Base-by-base conservation (phyloP, 2,888 invertebrate genomes). In the Diploptera punctata region DNA sequence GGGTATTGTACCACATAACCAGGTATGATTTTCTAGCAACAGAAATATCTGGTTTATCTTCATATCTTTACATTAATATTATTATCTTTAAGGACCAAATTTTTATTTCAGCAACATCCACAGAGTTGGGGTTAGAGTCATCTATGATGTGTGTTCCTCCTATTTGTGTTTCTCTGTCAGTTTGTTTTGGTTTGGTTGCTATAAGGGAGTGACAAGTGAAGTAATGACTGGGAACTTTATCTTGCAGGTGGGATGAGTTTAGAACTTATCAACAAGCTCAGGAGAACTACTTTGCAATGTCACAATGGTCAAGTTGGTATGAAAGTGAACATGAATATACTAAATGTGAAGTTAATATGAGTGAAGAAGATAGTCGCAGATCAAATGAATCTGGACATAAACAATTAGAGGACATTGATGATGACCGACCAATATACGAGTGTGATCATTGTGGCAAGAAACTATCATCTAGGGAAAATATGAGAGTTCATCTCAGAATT, bases 401-500 rank as follows among this genome's bases (percentile, higher is more conserved):
- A 7, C 7, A 33, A 33, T 7, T 5, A 7, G 10, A 33, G 5
- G 33, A 33, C 10, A 33, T 7, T 33, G 33, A 10, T 33, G 33
- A 33, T 7, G 10, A 33, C 33, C 68, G 68, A 16, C 68, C 72
- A 43, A 21, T 72, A 44, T 72, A 47, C 52, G 31, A 68, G 24
- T 72, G 72, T 62, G 68, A 72, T 21, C 31, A 61, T n/a, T 72
- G 72, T 52, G 72, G 72, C 38, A 72, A 72, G 62, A 47, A 68
- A 13, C 47, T 72, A 5, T 38, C 68, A 1, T 47, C 68, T 38
- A 60, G 68, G 33, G 72, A 72, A 44, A 72, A 68, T 61, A 47
- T 72, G 38, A 68, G 26, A 47, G 47, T 68, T 21, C 88, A 89
- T 77, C 79, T 84, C 80, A 82, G 83, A 74, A 82, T 82, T 52